phyloP scores from a whole-genome alignment of 2,113 vertebrate species.

The Xyliphius kryptos region DNA sequence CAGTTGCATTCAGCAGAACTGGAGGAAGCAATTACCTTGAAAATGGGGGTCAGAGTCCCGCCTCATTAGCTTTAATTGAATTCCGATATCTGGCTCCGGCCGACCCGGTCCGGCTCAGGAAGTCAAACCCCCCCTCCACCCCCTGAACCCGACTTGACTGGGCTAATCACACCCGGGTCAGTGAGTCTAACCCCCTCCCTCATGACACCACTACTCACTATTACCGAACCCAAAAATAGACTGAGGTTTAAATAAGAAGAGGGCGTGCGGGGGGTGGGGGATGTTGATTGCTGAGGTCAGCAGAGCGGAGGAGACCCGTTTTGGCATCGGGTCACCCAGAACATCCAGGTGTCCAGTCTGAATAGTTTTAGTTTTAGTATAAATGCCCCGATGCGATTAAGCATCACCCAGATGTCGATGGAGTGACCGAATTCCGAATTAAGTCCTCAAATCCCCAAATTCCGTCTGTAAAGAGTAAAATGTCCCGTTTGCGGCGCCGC shows the following conservation, averaged over 20 bases:
- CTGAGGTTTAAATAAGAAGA: background rate
- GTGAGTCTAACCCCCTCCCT: slow-evolving; percentile 32
- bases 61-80: slow-evolving; percentile 78
- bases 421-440: too few relatives aligned
- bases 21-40: slow-evolving; percentile 76
- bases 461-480: too few relatives aligned
- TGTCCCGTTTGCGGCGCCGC: too few relatives aligned
- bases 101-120: slow-evolving; percentile 58
- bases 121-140: slow-evolving; percentile 58
- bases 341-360: background rate
- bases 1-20: slow-evolving; percentile 53
- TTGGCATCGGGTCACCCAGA: slow-evolving; percentile 20
- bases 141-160: slow-evolving; percentile 43
- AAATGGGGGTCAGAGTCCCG: slow-evolving; percentile 72
- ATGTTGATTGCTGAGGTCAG: background rate
- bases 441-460: too few relatives aligned
- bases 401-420: too few relatives aligned
- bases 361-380: too few relatives aligned
- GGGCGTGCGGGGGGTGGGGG: background rate
- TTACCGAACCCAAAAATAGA: slow-evolving; percentile 6
- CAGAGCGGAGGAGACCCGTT: background rate
- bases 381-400: too few relatives aligned
- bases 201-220: slow-evolving; percentile 3
- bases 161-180: slow-evolving; percentile 56
- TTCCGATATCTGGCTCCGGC: slow-evolving; percentile 73